A percentile compares a stretch with the other conserved stretches of the same genome.
Evolutionary conservation across 2,797 vertebrate genomes (phyloP).

Genomic region (Huso huso): DNA sequence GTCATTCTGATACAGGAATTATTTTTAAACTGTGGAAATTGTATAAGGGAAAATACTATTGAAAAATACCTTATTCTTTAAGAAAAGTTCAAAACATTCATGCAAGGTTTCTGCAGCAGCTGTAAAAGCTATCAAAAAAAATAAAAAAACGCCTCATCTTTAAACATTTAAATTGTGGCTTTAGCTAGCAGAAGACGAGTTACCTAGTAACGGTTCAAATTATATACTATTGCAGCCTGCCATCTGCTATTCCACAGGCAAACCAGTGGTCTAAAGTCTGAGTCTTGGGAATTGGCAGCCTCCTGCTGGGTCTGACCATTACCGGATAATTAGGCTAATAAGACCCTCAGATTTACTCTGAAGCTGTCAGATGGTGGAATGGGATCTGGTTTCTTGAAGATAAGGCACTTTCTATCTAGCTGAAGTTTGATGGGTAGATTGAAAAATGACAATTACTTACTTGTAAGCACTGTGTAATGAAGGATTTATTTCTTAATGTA

Average conservation of each 20-base stretch:
- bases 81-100: no score
- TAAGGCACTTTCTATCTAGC: conserved; percentile 46
- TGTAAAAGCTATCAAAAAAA: background rate
- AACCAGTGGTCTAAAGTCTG: conserved; percentile 54
- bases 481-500: no score
- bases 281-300: conserved; percentile 44
- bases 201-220: conserved; percentile 21
- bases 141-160: background rate
- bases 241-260: conserved; percentile 71
- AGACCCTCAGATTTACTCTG: conserved; percentile 57
- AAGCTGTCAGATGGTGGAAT: conserved; percentile 71
- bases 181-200: background rate
- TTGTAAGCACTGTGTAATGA: no score
- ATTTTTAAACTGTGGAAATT: no score
- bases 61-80: no score
- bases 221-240: conserved; percentile 39
- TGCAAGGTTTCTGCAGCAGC: background rate
- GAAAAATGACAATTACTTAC: background rate
- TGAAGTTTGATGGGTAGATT: conserved; percentile 27
- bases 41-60: no score
- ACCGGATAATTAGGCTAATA: conserved; percentile 70
- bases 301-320: conserved; percentile 51
- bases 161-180: background rate
- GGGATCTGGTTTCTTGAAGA: conserved; percentile 36
- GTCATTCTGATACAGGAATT: no score